phyloP scores from a whole-genome alignment of 2,888 invertebrate species.

The Agriopis marginaria region DNA sequence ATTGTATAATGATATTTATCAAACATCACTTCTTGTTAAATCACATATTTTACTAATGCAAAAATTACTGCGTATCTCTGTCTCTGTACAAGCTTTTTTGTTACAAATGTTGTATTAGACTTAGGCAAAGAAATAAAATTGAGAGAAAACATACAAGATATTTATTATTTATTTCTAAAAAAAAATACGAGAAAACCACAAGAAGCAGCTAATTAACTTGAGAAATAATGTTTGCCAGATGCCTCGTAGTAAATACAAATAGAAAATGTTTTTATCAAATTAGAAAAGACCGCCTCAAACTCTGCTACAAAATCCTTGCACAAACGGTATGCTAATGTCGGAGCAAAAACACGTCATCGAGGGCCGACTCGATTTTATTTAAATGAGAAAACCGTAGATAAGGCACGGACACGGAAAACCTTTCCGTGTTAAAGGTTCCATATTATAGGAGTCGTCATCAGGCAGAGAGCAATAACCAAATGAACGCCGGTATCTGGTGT shows the following conservation, averaged over 20 bases:
- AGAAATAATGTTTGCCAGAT: not conserved
- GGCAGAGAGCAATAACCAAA: conserved; percentile 76
- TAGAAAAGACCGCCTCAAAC: conserved; percentile 31
- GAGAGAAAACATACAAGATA: no score
- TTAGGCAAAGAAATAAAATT: no score
- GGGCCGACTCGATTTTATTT: conserved; percentile 58
- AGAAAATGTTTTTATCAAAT: conserved; percentile 21
- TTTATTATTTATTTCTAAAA: no score
- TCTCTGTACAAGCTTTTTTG: no score
- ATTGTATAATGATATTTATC: no score
- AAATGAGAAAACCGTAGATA: conserved; percentile 67
- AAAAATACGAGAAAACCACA: no score
- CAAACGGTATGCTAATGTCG: conserved; percentile 42
- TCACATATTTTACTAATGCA: no score
- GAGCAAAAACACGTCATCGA: conserved; percentile 54
- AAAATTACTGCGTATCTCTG: no score
- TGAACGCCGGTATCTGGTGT: conserved; percentile 68
- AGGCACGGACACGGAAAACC: conserved; percentile 70
- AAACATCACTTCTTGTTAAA: no score
- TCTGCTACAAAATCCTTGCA: conserved; percentile 37
- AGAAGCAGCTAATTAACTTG: no score
- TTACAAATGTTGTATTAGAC: no score
- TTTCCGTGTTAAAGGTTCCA: conserved; percentile 54
- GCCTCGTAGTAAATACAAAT: conserved; percentile 3
- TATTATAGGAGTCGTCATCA: conserved; percentile 68